Evolutionary conservation across 2,888 invertebrate species (phyloP).

Genomic region (Barypeithes pellucidus): DNA sequence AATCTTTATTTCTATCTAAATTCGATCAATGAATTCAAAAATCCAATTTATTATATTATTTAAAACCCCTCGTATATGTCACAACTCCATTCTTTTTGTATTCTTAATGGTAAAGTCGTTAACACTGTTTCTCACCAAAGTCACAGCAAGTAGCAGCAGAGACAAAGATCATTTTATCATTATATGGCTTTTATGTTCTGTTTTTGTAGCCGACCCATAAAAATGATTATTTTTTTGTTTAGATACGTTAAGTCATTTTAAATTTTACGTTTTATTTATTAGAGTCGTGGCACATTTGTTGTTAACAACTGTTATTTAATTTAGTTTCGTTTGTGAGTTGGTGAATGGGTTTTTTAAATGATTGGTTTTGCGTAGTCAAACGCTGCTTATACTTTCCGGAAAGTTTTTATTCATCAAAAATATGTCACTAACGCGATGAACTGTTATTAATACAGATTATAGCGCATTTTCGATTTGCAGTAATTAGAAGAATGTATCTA

Average conservation of each 20-base stretch:
- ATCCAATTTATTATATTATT: slow-evolving; percentile 16
- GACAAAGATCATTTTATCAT: slow-evolving; percentile 42
- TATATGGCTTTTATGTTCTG: slow-evolving; percentile 38
- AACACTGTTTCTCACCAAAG: slow-evolving; percentile 37
- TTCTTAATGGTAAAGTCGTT: slow-evolving; percentile 37
- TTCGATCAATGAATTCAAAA: too few species aligned
- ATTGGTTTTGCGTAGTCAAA: too few species aligned
- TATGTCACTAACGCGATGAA: too few species aligned
- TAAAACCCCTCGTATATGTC: slow-evolving; percentile 1
- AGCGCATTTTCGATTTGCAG: too few species aligned
- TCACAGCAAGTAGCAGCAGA: slow-evolving; percentile 42
- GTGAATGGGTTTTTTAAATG: slow-evolving; percentile 9
- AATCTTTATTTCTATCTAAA: too few species aligned
- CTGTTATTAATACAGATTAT: too few species aligned
- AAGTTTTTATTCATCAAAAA: too few species aligned
- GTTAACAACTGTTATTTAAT: slow-evolving; percentile 20
- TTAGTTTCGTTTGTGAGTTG: slow-evolving; percentile 10
- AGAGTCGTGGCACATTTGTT: slow-evolving; percentile 18
- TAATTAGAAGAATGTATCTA: too few species aligned
- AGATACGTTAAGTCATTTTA: slow-evolving; percentile 34
- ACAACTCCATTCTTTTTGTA: slow-evolving; percentile 12
- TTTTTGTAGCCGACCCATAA: slow-evolving; percentile 42
- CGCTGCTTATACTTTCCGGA: too few species aligned
- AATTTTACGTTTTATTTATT: slow-evolving; percentile 34
- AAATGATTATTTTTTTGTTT: slow-evolving; percentile 43